A percentile compares a stretch with the other conserved stretches of the same genome.
Evolutionary conservation across 1,140 invertebrate species (phyloP).

Genomic region (Cherax quadricarinatus): DNA sequence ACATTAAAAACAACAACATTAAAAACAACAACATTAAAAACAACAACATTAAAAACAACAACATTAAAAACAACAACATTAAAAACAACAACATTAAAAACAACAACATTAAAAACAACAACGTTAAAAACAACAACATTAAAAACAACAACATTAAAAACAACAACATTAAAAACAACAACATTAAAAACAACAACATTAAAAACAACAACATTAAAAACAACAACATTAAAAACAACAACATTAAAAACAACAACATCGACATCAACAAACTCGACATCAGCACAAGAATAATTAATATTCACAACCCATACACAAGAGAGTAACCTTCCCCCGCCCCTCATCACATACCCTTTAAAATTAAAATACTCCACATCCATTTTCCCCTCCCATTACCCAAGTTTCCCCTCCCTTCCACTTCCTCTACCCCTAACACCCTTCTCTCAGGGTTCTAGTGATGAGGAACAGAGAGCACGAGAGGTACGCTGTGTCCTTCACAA

Average conservation of each 20-base stretch:
- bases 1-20: no score
- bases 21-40: no score
- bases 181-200: neutral
- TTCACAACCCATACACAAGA: no score
- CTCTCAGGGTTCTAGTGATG: neutral
- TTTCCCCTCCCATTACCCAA: neutral
- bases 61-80: no score
- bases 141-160: neutral
- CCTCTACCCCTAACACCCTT: neutral
- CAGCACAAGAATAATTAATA: no score
- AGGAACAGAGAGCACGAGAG: neutral
- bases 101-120: no score
- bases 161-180: neutral
- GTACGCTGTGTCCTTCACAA: neutral
- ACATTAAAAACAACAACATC: neutral
- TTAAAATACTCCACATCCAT: neutral
- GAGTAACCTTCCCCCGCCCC: no score
- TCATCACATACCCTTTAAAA: no score
- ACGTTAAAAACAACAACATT: no score
- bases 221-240: neutral
- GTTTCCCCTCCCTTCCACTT: neutral
- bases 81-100: no score
- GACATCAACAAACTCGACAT: no score
- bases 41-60: no score
- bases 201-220: neutral